Evolutionary conservation across 1,140 invertebrate species (phyloP).

Genomic region (Acyrthosiphon pisum): DNA sequence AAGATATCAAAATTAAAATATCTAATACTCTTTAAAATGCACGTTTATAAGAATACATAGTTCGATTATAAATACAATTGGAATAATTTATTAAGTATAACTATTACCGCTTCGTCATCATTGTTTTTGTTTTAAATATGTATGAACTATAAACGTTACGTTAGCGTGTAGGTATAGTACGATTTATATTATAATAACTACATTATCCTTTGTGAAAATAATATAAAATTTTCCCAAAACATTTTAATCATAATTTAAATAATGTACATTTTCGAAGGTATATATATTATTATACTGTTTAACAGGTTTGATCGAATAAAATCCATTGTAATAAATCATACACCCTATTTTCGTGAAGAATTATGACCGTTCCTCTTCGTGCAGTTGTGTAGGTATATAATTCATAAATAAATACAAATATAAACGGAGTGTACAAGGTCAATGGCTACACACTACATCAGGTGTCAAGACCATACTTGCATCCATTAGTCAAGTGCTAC

Average conservation of each 20-base stretch:
- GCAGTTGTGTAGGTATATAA: neutral
- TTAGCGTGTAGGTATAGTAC: neutral
- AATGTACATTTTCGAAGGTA: neutral
- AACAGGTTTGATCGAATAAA: neutral
- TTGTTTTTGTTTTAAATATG: neutral
- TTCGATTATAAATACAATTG: neutral
- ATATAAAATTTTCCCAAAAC: neutral
- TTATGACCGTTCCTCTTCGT: neutral
- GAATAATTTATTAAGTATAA: neutral
- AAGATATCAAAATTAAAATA: neutral
- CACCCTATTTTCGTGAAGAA: neutral
- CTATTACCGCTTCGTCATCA: neutral
- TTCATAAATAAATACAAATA: neutral
- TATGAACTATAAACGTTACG: neutral
- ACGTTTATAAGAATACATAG: neutral
- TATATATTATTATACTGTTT: neutral
- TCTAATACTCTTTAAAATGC: neutral
- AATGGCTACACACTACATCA: conserved; percentile 7
- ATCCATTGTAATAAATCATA: neutral
- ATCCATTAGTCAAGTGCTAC: conserved; percentile 52
- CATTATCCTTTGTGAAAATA: neutral
- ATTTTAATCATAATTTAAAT: neutral
- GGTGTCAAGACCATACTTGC: neutral
- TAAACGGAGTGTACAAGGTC: neutral
- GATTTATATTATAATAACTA: neutral